Evolutionary conservation across 2,797 vertebrate genomes (phyloP).

Genomic region (Tragelaphus oryx): DNA sequence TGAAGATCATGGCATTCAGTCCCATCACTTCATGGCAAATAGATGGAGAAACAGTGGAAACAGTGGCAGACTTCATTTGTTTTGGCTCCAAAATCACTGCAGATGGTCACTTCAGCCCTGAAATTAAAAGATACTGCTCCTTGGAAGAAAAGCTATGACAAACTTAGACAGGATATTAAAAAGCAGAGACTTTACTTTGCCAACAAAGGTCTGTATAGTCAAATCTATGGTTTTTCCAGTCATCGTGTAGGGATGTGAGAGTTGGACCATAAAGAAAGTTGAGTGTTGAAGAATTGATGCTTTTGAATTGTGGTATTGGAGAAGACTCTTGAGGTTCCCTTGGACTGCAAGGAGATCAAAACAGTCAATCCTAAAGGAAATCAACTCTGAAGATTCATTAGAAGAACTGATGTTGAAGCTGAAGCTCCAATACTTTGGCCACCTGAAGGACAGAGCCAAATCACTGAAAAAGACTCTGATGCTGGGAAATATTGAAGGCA

Average conservation of each 20-base stretch:
- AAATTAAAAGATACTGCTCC: neutral
- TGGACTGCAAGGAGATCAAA: neutral
- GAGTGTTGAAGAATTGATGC: fast-evolving
- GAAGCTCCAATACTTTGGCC: neutral
- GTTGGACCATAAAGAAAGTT: neutral
- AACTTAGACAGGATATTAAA: neutral
- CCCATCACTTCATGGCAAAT: neutral
- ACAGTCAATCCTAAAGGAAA: neutral
- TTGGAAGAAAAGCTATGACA: neutral
- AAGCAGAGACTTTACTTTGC: neutral
- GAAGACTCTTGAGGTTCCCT: neutral
- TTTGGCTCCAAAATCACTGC: neutral
- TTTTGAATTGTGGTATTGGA: neutral
- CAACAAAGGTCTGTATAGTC: neutral
- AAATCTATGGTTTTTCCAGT: neutral
- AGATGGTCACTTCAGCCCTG: neutral
- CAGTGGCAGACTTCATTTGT: neutral
- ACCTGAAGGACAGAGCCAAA: neutral
- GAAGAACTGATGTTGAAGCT: neutral
- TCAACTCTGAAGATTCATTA: neutral
- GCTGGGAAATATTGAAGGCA: neutral
- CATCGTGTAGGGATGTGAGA: fast-evolving
- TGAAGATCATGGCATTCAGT: neutral
- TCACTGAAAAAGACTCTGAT: neutral
- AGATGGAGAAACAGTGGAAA: neutral